Base-by-base conservation (phyloP, 2,113 vertebrate genomes). In the Symphodus melops region DNA sequence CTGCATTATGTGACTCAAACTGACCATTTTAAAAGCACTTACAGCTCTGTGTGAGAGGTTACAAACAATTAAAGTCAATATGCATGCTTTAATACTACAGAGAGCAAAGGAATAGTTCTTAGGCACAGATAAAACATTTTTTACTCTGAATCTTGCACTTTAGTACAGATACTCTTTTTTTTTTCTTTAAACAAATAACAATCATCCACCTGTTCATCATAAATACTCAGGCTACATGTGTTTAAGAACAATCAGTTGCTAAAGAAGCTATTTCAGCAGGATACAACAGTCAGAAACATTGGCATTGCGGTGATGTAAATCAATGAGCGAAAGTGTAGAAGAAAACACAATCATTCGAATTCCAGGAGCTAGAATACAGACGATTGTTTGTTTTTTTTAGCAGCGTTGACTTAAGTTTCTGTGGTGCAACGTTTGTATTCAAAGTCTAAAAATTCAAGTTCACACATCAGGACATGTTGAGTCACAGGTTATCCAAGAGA, bases 401-500 rank as follows among this genome's bases (percentile, higher is more conserved):
- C 84, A 91, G 88, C 77, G 4, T 9, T 68, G n/a, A 55, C 7
- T 49, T 19, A 54, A 51, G 37, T 62, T 71, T 71, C 36, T 53
- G 63, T 77, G 76, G 72, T 72, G 23, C 4, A 65, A 33, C 7
- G 48, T 72, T 70, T 75, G 42, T 62, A 56, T 56, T 65, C 69
- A 80, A 79, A 75, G 39, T 58, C 39, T 23, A 75, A 58, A 61
- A 67, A 63, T 84, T 85, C 80, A 83, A 82, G 83, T 85, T 77
- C 5, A 62, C 46, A 64, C 65, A 41, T 77, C 20, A 25, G 56
- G 16, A 14, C 23, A 53, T 53, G 64, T 49, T 19, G 56, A 42
- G 70, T 62, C 39, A 53, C 20, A 37, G 0, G 7, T 85, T 85
- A 93, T 20, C 93, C 92, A 64, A 95, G 79, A 5, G 92, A 95